Evolutionary conservation across 2,888 invertebrate genomes (phyloP), one percentile per base, ranked within the genome.

Genomic region (Tinea pellionella): DNA sequence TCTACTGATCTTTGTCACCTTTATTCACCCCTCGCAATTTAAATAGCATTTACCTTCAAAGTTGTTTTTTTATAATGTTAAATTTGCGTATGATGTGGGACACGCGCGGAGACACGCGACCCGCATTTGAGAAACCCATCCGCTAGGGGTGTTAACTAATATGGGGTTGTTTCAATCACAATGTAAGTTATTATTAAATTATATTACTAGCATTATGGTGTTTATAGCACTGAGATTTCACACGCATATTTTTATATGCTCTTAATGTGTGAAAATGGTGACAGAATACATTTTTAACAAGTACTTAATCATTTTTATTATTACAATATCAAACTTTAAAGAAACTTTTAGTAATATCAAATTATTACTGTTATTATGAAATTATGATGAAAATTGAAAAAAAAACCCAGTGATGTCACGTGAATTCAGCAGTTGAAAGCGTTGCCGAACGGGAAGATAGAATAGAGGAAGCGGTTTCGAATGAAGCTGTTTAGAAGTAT

Each of bases 51-150:
- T 37, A 47, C 47, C 47, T 15, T 15, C 24, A 6, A 24, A 24
- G 24, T 53, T 53, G 24, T 24, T 24, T 24, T n/a, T 53, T 53
- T 53, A 24, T 53, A 24, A 24, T 53, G 53, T 53, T 51, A 75
- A 29, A 83, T 81, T 82, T 73, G 78, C 78, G 75, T 77, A 70
- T 69, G 71, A 86, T 84, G 78, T 70, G 83, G 81, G 83, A 79
- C 86, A 86, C 85, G 84, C 79, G 84, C 71, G 41, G 41, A 61
- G 12, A 66, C 86, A 86, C 85, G 77, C 81, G 86, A 82, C 85
- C 86, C 85, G 85, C 84, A 85, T 85, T n/a, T 67, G 8, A 24
- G 24, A 24, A n/a, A 7, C 7, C 19, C 6, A 32, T 47, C 47
- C 12, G 32, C 13, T 15, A 13, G 32, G 57, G 57, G 13, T 2